Evolutionary conservation across 2,797 vertebrate species (phyloP).

Genomic region (Sebastes kiyomatsui): DNA sequence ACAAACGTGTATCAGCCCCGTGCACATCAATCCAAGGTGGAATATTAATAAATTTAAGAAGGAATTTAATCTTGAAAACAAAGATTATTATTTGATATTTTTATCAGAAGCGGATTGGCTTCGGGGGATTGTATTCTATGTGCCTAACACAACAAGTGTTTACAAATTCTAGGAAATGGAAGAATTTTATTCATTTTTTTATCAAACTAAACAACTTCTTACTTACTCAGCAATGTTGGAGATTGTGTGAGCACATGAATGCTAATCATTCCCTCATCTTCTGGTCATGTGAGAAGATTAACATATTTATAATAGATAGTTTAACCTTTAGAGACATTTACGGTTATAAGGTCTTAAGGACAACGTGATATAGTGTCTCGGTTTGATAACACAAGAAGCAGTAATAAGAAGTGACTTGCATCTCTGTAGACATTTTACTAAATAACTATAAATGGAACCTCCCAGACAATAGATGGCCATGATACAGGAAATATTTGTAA

Average conservation of each 20-base stretch:
- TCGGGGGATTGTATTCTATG: not conserved
- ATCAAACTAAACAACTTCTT: not conserved
- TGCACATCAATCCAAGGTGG: not conserved
- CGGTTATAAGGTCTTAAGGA: no score
- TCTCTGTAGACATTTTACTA: no score
- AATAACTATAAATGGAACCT: not conserved
- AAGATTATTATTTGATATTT: no score
- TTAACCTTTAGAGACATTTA: not conserved
- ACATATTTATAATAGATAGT: not conserved
- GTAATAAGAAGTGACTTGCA: no score
- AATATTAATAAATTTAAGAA: not conserved
- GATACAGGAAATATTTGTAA: accelerated
- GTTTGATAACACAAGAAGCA: no score
- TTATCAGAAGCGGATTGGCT: not conserved
- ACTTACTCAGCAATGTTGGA: not conserved
- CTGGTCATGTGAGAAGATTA: not conserved
- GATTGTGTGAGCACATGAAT: not conserved
- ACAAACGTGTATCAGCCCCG: not conserved
- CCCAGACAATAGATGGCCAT: accelerated
- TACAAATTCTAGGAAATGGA: not conserved
- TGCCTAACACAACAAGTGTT: not conserved
- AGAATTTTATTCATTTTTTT: not conserved
- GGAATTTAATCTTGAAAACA: not conserved
- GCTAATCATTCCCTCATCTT: not conserved
- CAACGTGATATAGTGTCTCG: no score